Evolutionary conservation across 2,113 vertebrate species (phyloP).

Genomic region (Brachyhypopomus occidentalis): DNA sequence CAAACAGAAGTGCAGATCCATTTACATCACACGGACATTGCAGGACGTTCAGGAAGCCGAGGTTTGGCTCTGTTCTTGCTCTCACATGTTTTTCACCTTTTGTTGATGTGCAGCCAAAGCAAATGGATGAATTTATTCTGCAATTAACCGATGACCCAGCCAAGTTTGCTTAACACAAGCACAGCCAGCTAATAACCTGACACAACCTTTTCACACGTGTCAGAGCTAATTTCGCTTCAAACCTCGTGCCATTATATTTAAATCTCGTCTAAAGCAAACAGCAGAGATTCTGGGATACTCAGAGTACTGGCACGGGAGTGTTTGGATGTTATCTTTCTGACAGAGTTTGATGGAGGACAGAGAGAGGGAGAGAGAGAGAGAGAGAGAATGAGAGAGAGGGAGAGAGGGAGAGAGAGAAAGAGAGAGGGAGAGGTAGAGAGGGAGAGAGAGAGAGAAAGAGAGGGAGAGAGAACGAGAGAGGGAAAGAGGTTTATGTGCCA

Average conservation of each 20-base stretch:
- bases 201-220: constrained; percentile 45
- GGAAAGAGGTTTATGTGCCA: constrained; percentile 7
- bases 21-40: constrained; percentile 36
- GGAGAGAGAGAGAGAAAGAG: background rate
- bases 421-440: too few species aligned
- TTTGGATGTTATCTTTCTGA: constrained; percentile 9
- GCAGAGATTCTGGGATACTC: background rate
- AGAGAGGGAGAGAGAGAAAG: background rate
- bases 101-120: constrained; percentile 47
- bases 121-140: constrained; percentile 55
- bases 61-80: constrained; percentile 16
- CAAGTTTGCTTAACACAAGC: constrained; percentile 52
- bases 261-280: constrained; percentile 21
- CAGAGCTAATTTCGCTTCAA: constrained; percentile 32
- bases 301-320: background rate
- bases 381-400: background rate
- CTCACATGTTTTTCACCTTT: constrained; percentile 26
- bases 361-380: too few species aligned
- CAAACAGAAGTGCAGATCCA: constrained; percentile 32
- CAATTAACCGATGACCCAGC: constrained; percentile 59
- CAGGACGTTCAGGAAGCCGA: constrained; percentile 16
- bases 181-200: constrained; percentile 54
- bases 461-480: too few species aligned
- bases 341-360: constrained; percentile 23
- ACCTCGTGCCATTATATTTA: constrained; percentile 31